Evolutionary conservation across 2,888 invertebrate species (phyloP).

Genomic region (Oscheius myriophilus): DNA sequence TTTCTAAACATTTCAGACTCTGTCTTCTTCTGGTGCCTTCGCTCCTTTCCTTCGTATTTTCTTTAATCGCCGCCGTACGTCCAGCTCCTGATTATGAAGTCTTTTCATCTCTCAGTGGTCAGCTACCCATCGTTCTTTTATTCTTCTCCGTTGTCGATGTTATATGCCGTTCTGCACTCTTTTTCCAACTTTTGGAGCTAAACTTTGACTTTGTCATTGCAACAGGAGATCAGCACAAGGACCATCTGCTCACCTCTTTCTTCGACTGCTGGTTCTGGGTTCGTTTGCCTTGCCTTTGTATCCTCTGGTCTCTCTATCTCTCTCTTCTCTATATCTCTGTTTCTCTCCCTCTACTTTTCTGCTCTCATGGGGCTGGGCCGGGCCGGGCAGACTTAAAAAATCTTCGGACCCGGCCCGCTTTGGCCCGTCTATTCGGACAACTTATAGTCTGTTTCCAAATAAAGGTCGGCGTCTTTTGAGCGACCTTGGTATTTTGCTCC

Average conservation of each 20-base stretch:
- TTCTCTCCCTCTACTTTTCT: no score
- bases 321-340: no score
- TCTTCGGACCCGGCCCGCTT: no score
- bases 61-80: slow-evolving; percentile 15
- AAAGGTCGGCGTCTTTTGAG: no score
- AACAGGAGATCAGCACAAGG: slow-evolving; percentile 6
- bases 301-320: no score
- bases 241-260: slow-evolving; percentile 14
- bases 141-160: slow-evolving; percentile 11
- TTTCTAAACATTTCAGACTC: not conserved
- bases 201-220: slow-evolving; percentile 17
- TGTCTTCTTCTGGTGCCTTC: slow-evolving; percentile 22
- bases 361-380: no score
- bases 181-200: slow-evolving; percentile 10
- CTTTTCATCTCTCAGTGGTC: slow-evolving; percentile 17
- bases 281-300: no score
- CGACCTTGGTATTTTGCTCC: no score
- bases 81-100: slow-evolving; percentile 18
- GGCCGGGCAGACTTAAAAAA: no score
- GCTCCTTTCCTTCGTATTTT: slow-evolving; percentile 13
- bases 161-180: not conserved
- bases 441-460: no score
- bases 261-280: slow-evolving; percentile 25
- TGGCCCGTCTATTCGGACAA: no score
- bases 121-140: slow-evolving; percentile 15